A percentile compares a stretch with the other conserved stretches of the same genome.
phyloP scores from a whole-genome alignment of 2,888 invertebrate genomes.

The Spisula subtruncata region DNA sequence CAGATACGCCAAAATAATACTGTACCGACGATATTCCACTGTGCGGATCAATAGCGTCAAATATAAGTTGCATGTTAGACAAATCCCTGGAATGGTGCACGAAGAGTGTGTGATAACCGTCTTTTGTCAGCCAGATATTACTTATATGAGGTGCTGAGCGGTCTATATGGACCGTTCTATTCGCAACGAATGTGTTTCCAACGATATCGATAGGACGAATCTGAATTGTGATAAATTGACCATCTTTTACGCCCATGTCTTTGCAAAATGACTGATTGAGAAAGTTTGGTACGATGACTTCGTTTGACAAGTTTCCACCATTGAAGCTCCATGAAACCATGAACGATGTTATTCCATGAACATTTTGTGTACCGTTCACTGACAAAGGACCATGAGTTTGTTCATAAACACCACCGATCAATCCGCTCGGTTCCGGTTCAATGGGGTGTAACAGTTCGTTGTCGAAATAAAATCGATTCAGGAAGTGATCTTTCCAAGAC shows the following conservation, averaged over 20 bases:
- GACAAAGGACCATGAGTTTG: constrained; percentile 61
- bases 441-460: constrained; percentile 49
- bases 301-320: neutral
- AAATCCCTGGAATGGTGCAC: constrained; percentile 73
- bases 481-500: constrained; percentile 62
- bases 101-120: constrained; percentile 64
- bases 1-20: constrained; percentile 67
- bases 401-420: constrained; percentile 60
- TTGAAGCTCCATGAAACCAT: constrained; percentile 31
- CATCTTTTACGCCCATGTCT: constrained; percentile 54
- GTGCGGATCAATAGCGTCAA: constrained; percentile 70
- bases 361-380: constrained; percentile 67
- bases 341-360: constrained; percentile 62
- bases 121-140: constrained; percentile 67
- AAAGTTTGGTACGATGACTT: constrained; percentile 43
- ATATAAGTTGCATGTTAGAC: constrained; percentile 65
- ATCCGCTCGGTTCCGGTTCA: constrained; percentile 28
- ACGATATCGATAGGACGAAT: constrained; percentile 65
- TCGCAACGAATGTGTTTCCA: constrained; percentile 55
- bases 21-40: constrained; percentile 68
- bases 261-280: constrained; percentile 56
- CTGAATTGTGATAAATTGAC: constrained; percentile 61
- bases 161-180: constrained; percentile 65
- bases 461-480: constrained; percentile 52
- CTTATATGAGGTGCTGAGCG: constrained; percentile 66